A percentile compares a stretch with the other conserved stretches of the same genome.
Conservation (phyloP, 2,113 vertebrate genomes). For the Zonotrichia leucophrys region DNA sequence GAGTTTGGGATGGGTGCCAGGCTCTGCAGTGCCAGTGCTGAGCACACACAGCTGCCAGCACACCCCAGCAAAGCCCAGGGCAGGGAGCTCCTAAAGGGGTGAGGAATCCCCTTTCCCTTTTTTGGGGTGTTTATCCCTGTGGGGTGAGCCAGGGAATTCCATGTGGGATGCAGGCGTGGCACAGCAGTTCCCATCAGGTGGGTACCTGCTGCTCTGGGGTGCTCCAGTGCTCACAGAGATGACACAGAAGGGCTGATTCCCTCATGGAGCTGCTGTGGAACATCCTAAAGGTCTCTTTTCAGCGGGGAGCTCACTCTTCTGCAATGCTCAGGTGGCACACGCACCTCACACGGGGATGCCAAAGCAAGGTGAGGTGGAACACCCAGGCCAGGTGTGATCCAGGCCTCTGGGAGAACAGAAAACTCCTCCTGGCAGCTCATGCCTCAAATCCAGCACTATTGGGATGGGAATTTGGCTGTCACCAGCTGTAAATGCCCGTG, state of each 20-base stretch:
- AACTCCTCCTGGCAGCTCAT: not conserved
- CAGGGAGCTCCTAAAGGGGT: not conserved
- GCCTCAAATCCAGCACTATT: not conserved
- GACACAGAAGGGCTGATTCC: not conserved
- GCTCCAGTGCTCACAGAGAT: not conserved
- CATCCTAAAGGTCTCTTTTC: not conserved
- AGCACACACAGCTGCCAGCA: not conserved
- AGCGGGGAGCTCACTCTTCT: not conserved
- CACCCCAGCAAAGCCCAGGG: not conserved
- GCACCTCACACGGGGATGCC: fast-evolving
- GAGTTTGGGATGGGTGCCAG: slow-evolving; percentile 13
- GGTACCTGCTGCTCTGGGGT: not conserved
- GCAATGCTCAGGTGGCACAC: fast-evolving
- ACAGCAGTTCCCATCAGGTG: fast-evolving
- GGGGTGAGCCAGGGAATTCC: not conserved
- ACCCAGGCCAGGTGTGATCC: not conserved
- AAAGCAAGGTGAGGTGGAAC: not conserved
- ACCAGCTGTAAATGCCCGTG: not conserved
- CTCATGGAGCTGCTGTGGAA: not conserved
- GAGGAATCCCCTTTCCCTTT: not conserved
- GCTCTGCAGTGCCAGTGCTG: not conserved
- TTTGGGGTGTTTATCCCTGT: not conserved
- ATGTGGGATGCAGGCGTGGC: not conserved
- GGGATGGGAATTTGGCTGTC: not conserved
- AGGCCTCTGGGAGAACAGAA: not conserved